Base-by-base conservation (phyloP, 2,888 invertebrate species). In the Cylindroiulus punctatus region DNA sequence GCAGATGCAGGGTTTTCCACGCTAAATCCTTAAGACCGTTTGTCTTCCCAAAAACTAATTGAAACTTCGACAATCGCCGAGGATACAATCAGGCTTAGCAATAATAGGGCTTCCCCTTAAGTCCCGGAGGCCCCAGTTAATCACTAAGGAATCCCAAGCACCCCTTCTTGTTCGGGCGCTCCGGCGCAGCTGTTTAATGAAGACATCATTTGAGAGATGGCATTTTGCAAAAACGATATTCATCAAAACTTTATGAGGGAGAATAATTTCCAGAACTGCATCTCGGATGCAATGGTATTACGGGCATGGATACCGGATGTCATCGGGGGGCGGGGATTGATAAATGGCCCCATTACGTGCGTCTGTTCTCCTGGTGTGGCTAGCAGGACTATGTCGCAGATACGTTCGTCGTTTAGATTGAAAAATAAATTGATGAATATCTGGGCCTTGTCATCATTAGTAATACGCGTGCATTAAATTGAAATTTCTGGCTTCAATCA, bases 401-500 rank as follows among this genome's bases (percentile, higher is more conserved):
- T 52, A 52, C 30, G 30, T 30, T 76, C 30, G 76, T 76, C 76
- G 76, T 76, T 76, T 76, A 76, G 76, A 76, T 76, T 76, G 76
- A 76, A 76, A 76, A 76, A 76, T 76, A 76, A 76, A 76, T 76
- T 76, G 76, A 76, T 76, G 76, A 76, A 76, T 76, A 76, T 30
- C 76, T 14, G 76, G 76, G 12, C 30, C 76, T 76, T 30, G 76
- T 76, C 76, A 76, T 76, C 76, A 76, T 76, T 76, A 76, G 76
- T 76, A 76, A 76, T 76, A 17, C 76, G 76, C 30, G 30, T 76
- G 76, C 76, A 76, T 76, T 76, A 76, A 76, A 76, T 76, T 76
- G 76, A 76, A 76, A 76, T 76, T 76, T 76, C 76, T 14, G 30
- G 76, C 76, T 76, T 76, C 76, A 76, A 76, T 76, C 76, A 30